Evolutionary conservation across 2,797 vertebrate genomes (phyloP).

Genomic region (Hephaestus fuliginosus): DNA sequence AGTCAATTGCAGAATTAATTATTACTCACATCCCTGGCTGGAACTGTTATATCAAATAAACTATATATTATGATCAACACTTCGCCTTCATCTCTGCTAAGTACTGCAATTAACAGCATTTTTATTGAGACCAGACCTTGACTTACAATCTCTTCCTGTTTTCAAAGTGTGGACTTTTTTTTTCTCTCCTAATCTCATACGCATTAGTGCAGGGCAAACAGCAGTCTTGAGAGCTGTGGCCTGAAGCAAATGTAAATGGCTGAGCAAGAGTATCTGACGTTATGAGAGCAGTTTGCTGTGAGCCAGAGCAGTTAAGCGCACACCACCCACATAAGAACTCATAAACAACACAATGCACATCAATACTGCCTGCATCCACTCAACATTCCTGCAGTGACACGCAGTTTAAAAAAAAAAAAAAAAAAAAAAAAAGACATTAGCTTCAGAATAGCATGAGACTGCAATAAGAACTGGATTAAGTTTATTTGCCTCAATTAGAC

Average conservation of each 20-base stretch:
- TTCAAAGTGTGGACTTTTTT: slow-evolving; percentile 35
- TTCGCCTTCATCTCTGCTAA: not conserved
- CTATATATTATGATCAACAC: not conserved
- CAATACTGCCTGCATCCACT: slow-evolving; percentile 77
- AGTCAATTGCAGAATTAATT: not conserved
- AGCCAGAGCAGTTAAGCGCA: slow-evolving; percentile 73
- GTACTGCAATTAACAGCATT: not conserved
- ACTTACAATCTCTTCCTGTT: slow-evolving; percentile 30
- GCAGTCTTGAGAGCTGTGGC: slow-evolving; percentile 35
- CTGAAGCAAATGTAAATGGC: slow-evolving; percentile 64
- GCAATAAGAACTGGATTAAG: slow-evolving; percentile 24
- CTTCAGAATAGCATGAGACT: slow-evolving; percentile 16
- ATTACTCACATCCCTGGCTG: not conserved
- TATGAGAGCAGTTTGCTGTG: slow-evolving; percentile 72
- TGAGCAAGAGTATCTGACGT: slow-evolving; percentile 74
- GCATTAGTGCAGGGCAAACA: slow-evolving; percentile 42
- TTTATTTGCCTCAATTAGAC: slow-evolving; percentile 41
- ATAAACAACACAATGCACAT: slow-evolving; percentile 80
- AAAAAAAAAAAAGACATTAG: slow-evolving; percentile 47
- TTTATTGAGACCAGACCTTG: not conserved
- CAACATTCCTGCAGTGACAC: slow-evolving; percentile 79
- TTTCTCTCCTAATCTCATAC: slow-evolving; percentile 23
- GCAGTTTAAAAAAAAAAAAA: not conserved
- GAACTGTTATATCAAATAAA: not conserved
- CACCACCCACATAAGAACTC: slow-evolving; percentile 79